Evolutionary conservation across 1,140 invertebrate species (phyloP), one percentile per base, ranked within the genome.

Genomic region (Lordiphosa collinella): DNA sequence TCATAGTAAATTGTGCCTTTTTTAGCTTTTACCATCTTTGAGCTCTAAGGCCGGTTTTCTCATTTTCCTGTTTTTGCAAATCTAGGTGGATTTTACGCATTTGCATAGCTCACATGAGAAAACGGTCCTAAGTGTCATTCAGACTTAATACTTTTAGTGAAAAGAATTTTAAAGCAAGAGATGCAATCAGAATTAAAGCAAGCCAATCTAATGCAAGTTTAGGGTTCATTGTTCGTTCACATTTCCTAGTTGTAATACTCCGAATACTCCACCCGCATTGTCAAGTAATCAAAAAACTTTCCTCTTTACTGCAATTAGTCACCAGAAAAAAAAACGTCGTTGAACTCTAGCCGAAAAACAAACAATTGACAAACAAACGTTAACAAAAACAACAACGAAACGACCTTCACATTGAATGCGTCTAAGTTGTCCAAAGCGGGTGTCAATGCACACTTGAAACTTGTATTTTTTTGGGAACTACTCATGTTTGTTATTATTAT

Each of bases 331-430:
- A 60, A 16, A 32, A 54, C 53, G 74, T 68, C 68, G 63, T 54
- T 79, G 74, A 78, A 78, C 74, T 68, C 58, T 48, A 14, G 7
- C 8, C 18, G 58, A 59, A 36, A 11, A 37, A 64, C 41, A 60
- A 63, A 57, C 47, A 51, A 64, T 61, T 69, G 47, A 49, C 49
- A 41, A 54, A 57, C 48, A 38, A 41, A 16, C 36, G 16, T 13
- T 13, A 29, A 13, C n/a, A 35, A 37, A 40, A 47, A 46, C 34
- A 47, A 62, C 65, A 36, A 31, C 53, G 41, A 32, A n/a, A 18
- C 38, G 71, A 84, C 78, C 76, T 82, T 82, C 76, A 72, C 76
- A 82, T 82, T 82, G 76, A 82, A 82, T 76, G 78, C 67, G 58
- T 41, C 52, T 14, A 69, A 58, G 41, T 49, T 41, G 50, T 29